These are phyloP conservation scores for Argyrosomus regius DNA, from an alignment of 2,797 vertebrate genomes.

Conservation along the genomic window DNA sequence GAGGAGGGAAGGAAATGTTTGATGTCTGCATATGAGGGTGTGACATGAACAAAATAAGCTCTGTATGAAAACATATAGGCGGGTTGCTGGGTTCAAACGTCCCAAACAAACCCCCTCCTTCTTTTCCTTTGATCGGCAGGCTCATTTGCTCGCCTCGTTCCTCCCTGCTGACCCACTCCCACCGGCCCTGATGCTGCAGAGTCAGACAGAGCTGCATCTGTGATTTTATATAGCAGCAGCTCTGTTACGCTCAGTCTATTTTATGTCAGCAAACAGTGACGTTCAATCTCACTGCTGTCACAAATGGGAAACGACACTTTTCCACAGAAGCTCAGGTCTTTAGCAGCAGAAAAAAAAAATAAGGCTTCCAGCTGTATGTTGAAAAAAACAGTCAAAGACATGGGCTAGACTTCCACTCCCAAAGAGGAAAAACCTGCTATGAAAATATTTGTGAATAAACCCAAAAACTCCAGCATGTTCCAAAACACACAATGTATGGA, in stretches of 20 bases:
- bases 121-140: conserved; percentile 30
- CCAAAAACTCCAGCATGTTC: not conserved
- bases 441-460: conserved; percentile 9
- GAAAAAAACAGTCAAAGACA: not conserved
- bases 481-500: not conserved
- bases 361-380: conserved; percentile 5
- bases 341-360: not conserved
- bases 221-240: conserved; percentile 35
- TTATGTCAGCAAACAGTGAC: conserved; percentile 31
- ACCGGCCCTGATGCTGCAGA: conserved; percentile 44
- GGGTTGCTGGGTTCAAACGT: conserved; percentile 37
- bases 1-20: conserved; percentile 56
- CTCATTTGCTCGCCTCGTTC: conserved; percentile 4
- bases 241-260: conserved; percentile 12
- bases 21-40: conserved; percentile 64
- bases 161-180: conserved; percentile 12
- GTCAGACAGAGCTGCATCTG: conserved; percentile 59
- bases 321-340: conserved; percentile 12
- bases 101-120: conserved; percentile 47
- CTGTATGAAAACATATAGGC: conserved; percentile 56
- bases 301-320: conserved; percentile 10
- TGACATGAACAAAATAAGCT: conserved; percentile 59
- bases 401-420: not conserved
- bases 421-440: not conserved
- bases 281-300: conserved; percentile 31